Base-by-base conservation (phyloP, 2,888 invertebrate genomes). In the Drosophila setosimentum region DNA sequence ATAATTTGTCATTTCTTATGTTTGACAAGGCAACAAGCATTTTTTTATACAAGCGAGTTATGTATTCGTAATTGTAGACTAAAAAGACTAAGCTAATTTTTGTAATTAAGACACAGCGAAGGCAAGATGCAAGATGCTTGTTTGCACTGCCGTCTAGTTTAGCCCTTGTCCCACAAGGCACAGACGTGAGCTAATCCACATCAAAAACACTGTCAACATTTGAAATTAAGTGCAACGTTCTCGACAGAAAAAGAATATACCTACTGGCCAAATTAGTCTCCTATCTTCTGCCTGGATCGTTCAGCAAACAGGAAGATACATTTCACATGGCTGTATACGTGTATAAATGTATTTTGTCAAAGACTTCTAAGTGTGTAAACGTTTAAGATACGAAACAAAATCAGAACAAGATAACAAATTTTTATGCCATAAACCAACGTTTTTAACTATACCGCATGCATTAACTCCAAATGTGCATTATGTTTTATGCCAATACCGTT, bases 341-440 rank as follows among this genome's bases (percentile, higher is more conserved):
- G 84, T 84, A 81, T 83, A 82, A 82, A 82, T 85, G 85, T 85
- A 81, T 85, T 79, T 87, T 68, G 68, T 80, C 79, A 83, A 88
- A 86, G 85, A 86, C 85, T 86, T 85, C 83, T 86, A 86, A 83
- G 65, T 85, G 85, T 86, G 86, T 86, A 86, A 83, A 86, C 70
- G 73, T 72, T 76, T 73, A 78, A 68, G 63, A 58, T 64, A 67
- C 40, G 53, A 55, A 62, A 51, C 35, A 33, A 64, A 59, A 71
- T 66, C 45, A 64, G 51, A 24, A 57, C 21, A 40, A 30, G 30
- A 64, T 30, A 61, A 61, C 55, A 67, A 57, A 69, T 76, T 76
- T 76, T 66, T 60, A 61, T 1, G 42, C 24, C 62, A 37, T 42
- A 21, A 69, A 45, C 51, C 66, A 68, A 49, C 68, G 82, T 82